These are phyloP conservation scores for Catostylus mosaicus DNA, from an alignment of 30 jellyfish, hydroid and myxozoan genomes.

Conservation along the genomic window DNA sequence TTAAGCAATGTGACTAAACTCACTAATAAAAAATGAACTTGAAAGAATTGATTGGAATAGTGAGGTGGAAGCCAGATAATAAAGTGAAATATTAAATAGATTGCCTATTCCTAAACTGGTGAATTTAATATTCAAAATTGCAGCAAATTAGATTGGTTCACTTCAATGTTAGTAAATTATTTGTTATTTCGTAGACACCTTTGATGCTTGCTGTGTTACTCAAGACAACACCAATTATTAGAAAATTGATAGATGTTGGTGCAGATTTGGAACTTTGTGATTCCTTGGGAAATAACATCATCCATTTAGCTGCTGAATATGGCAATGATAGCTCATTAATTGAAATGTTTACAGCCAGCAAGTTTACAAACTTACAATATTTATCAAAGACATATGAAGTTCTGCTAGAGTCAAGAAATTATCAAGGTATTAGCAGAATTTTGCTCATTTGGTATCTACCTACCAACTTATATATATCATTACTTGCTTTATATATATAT, in stretches of 20 bases:
- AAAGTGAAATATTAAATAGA: no score
- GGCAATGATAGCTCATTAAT: conserved; percentile 19
- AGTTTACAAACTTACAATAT: background rate
- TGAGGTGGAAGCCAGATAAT: no score
- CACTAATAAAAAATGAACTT: background rate
- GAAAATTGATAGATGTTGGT: conserved; percentile 49
- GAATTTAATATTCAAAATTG: background rate
- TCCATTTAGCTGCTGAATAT: conserved; percentile 44
- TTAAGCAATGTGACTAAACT: background rate
- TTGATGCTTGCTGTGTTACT: conserved; percentile 19
- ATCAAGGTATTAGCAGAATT: conserved; percentile 15
- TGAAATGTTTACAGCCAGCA: conserved; percentile 23
- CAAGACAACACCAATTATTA: conserved; percentile 2
- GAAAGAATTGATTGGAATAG: no score
- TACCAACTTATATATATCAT: no score
- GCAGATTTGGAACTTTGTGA: conserved; percentile 45
- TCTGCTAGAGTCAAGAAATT: conserved; percentile 38
- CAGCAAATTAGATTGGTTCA: background rate
- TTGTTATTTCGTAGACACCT: conserved; percentile 32
- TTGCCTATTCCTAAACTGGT: background rate
- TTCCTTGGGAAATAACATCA: conserved; percentile 20
- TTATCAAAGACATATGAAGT: background rate
- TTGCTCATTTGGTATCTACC: background rate
- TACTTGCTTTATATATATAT: no score
- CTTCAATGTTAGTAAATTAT: background rate